These are phyloP conservation scores for Ophion ventricosus DNA, from an alignment of 2,888 invertebrate genomes.

Conservation along the genomic window DNA sequence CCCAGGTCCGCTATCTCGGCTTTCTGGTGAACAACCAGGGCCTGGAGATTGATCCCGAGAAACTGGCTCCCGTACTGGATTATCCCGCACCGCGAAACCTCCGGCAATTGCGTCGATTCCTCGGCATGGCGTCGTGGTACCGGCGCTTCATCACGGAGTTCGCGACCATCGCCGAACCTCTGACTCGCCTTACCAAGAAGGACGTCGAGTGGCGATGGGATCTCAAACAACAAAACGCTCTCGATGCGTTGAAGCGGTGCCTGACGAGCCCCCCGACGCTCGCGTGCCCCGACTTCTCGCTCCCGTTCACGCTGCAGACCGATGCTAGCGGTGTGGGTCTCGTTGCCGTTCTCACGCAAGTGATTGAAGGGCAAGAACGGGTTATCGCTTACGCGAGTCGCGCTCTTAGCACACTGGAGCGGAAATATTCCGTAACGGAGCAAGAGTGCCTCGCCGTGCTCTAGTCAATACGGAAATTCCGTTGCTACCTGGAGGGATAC, in stretches of 20 bases:
- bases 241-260: not conserved
- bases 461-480: too few species aligned
- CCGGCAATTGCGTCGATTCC: not conserved
- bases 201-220: slow-evolving; percentile 10
- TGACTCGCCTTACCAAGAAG: slow-evolving; percentile 11
- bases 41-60: not conserved
- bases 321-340: slow-evolving; percentile 30
- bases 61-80: too few species aligned
- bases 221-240: not conserved
- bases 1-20: not conserved
- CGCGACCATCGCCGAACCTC: slow-evolving; percentile 2
- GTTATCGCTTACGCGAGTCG: slow-evolving; percentile 35
- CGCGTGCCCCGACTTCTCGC: slow-evolving; percentile 17
- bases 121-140: slow-evolving; percentile 33
- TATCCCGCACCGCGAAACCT: not conserved
- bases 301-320: slow-evolving; percentile 19
- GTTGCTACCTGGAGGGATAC: not conserved
- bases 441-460: too few species aligned
- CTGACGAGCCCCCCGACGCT: slow-evolving; percentile 17
- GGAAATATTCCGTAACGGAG: slow-evolving; percentile 27
- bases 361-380: not conserved
- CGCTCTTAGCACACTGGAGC: slow-evolving; percentile 10
- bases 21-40: not conserved
- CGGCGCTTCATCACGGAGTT: not conserved
- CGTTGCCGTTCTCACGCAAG: not conserved